Conservation (phyloP, 2,797 vertebrate species). For the Catamblyrhynchus diadema region DNA sequence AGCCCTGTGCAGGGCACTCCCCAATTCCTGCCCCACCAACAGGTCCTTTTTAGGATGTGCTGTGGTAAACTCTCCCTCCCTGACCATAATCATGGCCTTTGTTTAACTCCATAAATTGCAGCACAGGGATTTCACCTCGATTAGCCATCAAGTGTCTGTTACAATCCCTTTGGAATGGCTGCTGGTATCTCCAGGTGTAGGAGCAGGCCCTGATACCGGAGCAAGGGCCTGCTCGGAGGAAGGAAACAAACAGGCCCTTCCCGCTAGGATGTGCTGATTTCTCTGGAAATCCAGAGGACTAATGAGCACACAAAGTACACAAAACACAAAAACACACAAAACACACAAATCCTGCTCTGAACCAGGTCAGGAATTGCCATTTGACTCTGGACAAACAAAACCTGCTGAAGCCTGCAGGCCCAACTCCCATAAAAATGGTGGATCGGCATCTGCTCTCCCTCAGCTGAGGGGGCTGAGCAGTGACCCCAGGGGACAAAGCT, state of each 20-base stretch:
- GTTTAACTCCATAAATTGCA: not conserved
- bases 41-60: rapidly evolving
- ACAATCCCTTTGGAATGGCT: not conserved
- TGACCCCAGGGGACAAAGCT: rapidly evolving
- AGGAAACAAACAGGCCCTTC: not conserved
- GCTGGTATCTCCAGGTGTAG: rapidly evolving
- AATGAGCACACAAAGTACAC: not conserved
- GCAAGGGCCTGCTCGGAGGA: not conserved
- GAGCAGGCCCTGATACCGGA: rapidly evolving
- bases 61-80: not conserved
- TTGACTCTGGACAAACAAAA: not conserved
- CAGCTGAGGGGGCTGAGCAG: not conserved
- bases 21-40: rapidly evolving
- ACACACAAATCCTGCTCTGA: not conserved
- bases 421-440: rapidly evolving
- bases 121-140: not conserved
- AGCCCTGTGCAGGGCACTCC: not conserved
- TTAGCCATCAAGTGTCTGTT: not conserved
- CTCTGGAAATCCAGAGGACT: not conserved
- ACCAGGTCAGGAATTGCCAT: no score
- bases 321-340: not conserved
- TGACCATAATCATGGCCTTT: not conserved
- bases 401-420: not conserved
- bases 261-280: not conserved
- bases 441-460: rapidly evolving